Conservation (phyloP, 1,140 invertebrate genomes). For the Cryptotermes secundus region DNA sequence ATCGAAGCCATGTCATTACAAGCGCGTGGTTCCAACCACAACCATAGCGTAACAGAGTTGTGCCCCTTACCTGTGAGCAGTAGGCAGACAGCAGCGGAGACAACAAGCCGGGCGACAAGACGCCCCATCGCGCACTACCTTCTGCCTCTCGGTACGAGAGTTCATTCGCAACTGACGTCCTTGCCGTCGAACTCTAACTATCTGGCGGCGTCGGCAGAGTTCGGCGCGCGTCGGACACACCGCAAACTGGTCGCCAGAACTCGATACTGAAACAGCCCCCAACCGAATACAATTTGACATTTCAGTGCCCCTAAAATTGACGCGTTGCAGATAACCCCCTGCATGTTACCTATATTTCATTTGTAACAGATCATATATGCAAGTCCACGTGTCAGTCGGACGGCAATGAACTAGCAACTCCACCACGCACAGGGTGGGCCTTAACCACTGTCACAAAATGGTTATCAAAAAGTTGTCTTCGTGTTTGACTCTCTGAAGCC, state of each 20-base stretch:
- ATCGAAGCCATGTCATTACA: too few relatives aligned
- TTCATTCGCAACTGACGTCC: background rate
- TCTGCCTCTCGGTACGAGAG: background rate
- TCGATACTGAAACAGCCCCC: background rate
- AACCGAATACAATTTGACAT: slow-evolving; percentile 9
- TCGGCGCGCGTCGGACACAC: background rate
- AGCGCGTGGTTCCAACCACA: too few relatives aligned
- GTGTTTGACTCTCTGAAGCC: too few relatives aligned
- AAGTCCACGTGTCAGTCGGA: too few relatives aligned
- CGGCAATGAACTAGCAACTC: too few relatives aligned
- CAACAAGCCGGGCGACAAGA: background rate
- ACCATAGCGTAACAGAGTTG: too few relatives aligned
- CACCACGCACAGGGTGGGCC: too few relatives aligned
- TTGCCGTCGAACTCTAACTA: background rate
- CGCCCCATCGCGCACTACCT: background rate
- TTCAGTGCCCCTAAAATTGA: background rate
- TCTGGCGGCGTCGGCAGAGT: background rate
- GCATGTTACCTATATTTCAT: background rate
- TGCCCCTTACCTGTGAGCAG: background rate
- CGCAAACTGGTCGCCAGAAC: background rate
- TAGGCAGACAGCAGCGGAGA: background rate
- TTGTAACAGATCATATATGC: too few relatives aligned
- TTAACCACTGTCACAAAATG: too few relatives aligned
- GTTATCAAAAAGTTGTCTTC: too few relatives aligned
- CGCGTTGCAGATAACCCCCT: background rate